Percentiles rank a stretch among this genome's conserved stretches.
phyloP scores from a whole-genome alignment of 2,888 invertebrate species.

The Agonum fuliginosum region DNA sequence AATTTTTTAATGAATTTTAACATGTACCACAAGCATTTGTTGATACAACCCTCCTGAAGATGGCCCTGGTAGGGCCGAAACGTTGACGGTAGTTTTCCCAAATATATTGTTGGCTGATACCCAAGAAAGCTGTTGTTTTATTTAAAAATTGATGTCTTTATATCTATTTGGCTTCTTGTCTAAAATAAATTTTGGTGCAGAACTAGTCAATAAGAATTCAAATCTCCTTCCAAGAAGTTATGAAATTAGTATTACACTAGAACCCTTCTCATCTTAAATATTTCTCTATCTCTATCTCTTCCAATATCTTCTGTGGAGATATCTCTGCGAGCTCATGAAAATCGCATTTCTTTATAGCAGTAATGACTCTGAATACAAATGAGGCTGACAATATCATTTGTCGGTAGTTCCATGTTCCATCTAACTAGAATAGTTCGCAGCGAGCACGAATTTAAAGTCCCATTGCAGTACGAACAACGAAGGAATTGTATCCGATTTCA shows the following conservation, averaged over 20 bases:
- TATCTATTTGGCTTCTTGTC: too few relatives aligned
- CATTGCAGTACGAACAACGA: background rate
- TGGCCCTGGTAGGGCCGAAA: too few relatives aligned
- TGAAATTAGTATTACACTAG: background rate
- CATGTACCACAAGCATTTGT: too few relatives aligned
- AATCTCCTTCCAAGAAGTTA: too few relatives aligned
- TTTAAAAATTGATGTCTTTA: too few relatives aligned
- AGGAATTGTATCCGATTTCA: background rate
- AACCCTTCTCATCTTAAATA: background rate
- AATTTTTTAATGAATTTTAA: too few relatives aligned
- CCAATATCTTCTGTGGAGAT: background rate
- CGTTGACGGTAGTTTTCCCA: too few relatives aligned
- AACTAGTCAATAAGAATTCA: too few relatives aligned
- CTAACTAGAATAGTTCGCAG: background rate
- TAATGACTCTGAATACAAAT: constrained; percentile 40
- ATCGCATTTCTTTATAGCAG: constrained; percentile 18
- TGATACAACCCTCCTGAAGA: too few relatives aligned
- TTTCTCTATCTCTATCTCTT: background rate
- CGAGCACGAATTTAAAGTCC: background rate
- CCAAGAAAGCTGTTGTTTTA: too few relatives aligned
- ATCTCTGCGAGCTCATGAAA: constrained; percentile 14
- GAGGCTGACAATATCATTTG: constrained; percentile 18
- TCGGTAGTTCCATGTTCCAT: background rate
- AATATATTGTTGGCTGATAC: too few relatives aligned
- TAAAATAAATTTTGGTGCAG: background rate